These are phyloP conservation scores for Lanistes nyassanus DNA, from an alignment of 1,140 invertebrate genomes.

Conservation along the genomic window DNA sequence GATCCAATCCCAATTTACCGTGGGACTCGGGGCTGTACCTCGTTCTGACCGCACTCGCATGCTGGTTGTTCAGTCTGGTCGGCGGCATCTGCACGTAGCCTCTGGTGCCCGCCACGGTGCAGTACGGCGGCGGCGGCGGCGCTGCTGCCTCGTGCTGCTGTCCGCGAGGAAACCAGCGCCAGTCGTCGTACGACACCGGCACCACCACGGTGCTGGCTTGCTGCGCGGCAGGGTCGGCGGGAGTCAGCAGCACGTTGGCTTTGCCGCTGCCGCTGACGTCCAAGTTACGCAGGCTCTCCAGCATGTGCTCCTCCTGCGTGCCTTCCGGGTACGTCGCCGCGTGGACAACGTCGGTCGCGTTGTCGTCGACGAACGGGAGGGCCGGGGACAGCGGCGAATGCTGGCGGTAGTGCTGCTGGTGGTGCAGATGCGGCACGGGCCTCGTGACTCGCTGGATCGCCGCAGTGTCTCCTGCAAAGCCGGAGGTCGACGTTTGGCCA, in stretches of 20 bases:
- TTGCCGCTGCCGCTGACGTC: neutral
- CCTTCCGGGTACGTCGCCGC: conserved; percentile 6
- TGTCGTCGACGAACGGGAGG: conserved; percentile 21
- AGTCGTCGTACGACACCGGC: neutral
- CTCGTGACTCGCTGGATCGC: neutral
- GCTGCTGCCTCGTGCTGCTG: neutral
- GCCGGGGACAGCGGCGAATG: neutral
- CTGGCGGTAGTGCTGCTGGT: neutral
- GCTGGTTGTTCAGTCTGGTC: neutral
- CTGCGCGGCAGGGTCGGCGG: neutral
- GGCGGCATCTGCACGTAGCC: neutral
- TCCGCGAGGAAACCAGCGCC: neutral
- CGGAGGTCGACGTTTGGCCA: neutral
- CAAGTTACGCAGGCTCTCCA: conserved; percentile 25
- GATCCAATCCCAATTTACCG: neutral
- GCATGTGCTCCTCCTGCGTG: conserved; percentile 29
- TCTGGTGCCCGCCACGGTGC: neutral
- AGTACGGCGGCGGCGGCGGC: too few relatives aligned
- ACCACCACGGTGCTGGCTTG: neutral
- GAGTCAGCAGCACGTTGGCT: neutral
- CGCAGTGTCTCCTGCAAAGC: neutral
- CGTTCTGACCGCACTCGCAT: neutral
- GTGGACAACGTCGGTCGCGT: neutral
- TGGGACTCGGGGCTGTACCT: neutral
- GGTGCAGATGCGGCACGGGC: neutral